Conservation (phyloP, 2,797 vertebrate species). For the Decapterus maruadsi region DNA sequence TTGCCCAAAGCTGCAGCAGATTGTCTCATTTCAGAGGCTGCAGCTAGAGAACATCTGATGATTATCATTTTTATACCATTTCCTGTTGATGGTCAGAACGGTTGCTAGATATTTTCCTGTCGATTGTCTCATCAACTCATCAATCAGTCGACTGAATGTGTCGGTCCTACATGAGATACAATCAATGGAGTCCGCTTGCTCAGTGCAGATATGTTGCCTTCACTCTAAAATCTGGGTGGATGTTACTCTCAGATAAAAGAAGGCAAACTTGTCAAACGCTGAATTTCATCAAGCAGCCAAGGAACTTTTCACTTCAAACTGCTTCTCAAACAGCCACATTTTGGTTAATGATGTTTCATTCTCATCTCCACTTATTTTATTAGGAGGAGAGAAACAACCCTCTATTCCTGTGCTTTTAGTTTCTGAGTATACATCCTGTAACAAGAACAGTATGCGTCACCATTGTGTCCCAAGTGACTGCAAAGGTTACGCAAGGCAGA, state of each 20-base stretch:
- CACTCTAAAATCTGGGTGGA: background rate
- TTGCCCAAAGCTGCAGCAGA: background rate
- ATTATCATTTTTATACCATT: background rate
- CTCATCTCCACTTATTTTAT: no score
- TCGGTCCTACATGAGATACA: background rate
- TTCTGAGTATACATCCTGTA: background rate
- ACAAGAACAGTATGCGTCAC: background rate
- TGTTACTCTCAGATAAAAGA: background rate
- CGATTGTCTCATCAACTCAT: background rate
- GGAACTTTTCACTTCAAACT: background rate
- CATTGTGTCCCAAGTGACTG: slow-evolving; percentile 12
- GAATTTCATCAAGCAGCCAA: background rate
- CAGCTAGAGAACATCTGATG: background rate
- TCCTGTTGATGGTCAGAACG: background rate
- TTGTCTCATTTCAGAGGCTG: background rate
- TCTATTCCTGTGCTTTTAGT: background rate
- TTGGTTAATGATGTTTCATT: background rate
- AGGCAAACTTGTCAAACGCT: background rate
- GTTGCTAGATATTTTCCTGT: background rate
- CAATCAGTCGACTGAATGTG: background rate
- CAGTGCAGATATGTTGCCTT: background rate
- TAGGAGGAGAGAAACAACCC: background rate
- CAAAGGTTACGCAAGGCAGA: slow-evolving; percentile 34
- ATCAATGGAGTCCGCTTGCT: background rate
- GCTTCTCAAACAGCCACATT: background rate